Base-by-base conservation (phyloP, 2,797 vertebrate genomes). In the Alectoris magna region DNA sequence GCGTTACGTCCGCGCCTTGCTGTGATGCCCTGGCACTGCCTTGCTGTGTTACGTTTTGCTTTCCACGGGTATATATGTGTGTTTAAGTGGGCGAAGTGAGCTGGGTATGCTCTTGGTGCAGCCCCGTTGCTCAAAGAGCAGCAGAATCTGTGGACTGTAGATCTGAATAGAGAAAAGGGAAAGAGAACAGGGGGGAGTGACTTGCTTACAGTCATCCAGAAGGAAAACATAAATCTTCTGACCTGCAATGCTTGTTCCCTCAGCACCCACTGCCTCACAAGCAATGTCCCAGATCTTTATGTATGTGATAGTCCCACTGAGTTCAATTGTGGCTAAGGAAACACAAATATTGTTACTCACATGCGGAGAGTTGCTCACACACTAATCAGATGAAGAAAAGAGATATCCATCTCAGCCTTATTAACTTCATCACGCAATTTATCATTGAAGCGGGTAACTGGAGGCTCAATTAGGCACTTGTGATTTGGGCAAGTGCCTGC, bases 271-370 rank as follows among this genome's bases (percentile, higher is more conserved):
- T 10, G 90, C 88, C 81, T 93, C 34, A 6, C 83, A 15, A 77
- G 67, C n/a, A 4, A 24, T 4, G 26, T 82, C 94, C 75, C 90
- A 36, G n/a, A 26, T 55, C 95, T 63, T 93, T 87, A 70, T 7
- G 6, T 85, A 34, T 49, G 84, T 39, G 68, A 59, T 23, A 27
- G 41, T 77, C 88, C 91, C 84, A 5, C 41, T 6, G 81, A 70
- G 88, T 24, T 78, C 78, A 31, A 4, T 31, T 56, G 91, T 60
- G 92, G 78, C 90, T 91, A 43, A 84, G 93, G 87, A 87, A 90
- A 94, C 62, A 3, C 84, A 90, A 93, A 88, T 66, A 79, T 90
- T 94, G 88, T 36, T 84, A 5, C 93, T 91, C 26, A 22, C 66
- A 51, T 2, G 36, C 67, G 90, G 56, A 55, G 94, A 87, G 77